Evolutionary conservation across 2,797 vertebrate genomes (phyloP), one percentile per base, ranked within the genome.

Genomic region (Myotis pilosus): DNA sequence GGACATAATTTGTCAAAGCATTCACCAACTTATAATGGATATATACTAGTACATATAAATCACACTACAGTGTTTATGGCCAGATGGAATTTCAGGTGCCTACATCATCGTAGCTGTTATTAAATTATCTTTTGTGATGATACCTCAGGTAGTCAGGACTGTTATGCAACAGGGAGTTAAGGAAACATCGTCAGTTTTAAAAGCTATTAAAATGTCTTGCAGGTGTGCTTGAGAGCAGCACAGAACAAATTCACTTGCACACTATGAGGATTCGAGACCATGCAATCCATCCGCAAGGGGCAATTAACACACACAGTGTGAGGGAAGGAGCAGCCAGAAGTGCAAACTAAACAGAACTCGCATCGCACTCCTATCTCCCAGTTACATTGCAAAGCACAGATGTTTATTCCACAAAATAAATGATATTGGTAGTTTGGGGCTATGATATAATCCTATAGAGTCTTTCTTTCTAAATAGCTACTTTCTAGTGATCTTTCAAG

Each of bases 351-450:
- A 98, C 97, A 98, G 96, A 98, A 80, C 88, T 97, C 89, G 74
- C 23, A 0, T 47, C 92, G 97, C 96, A 97, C 95, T 96, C 97
- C 91, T 97, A 98, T 97, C 96, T 97, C 96, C 96, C 86, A 94
- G 62, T 97, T 98, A 98, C 55, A 84, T 62, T 79, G 60, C 94
- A 97, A 96, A 98, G 96, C 97, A 97, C 98, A 98, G 98, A 98
- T 98, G 98, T 98, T 98, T 97, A 95, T 96, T 96, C 95, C 47
- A 76, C 96, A 97, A 98, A 98, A 98, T 96, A 98, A 98, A 97
- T 95, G 96, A 95, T 97, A 84, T 62, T 97, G 97, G 96, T 97
- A 98, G 88, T 97, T 98, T 97, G 74, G 95, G 94, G 93, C 95
- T 97, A 92, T 96, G 87, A 97, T 97, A 97, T 97, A 98, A 97